phyloP scores from a whole-genome alignment of 2,797 vertebrate genomes.

The Tapirus indicus region DNA sequence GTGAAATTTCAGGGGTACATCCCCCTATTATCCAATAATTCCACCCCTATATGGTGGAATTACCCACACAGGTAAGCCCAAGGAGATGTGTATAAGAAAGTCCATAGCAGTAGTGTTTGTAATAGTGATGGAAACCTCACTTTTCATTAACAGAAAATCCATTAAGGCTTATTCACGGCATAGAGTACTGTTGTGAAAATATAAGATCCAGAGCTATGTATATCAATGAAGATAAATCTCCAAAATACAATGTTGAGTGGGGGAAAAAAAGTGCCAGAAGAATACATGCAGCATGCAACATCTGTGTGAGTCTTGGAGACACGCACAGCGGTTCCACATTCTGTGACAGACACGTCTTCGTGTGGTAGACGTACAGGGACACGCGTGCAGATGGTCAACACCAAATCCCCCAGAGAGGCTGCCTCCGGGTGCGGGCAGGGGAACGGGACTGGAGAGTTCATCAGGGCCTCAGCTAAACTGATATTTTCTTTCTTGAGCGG shows the following conservation, averaged over 20 bases:
- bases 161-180: background rate
- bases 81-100: background rate
- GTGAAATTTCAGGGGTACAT: background rate
- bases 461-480: rapidly evolving
- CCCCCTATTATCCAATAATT: background rate
- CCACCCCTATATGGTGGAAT: background rate
- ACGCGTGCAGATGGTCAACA: rapidly evolving
- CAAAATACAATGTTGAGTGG: background rate
- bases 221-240: background rate
- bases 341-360: background rate
- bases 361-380: background rate
- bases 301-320: background rate
- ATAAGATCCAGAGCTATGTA: background rate
- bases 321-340: rapidly evolving
- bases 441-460: background rate
- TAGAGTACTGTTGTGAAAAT: background rate
- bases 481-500: background rate
- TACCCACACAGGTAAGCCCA: background rate
- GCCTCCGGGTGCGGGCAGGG: rapidly evolving
- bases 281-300: rapidly evolving
- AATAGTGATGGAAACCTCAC: background rate
- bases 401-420: background rate
- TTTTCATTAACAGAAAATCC: background rate
- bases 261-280: background rate
- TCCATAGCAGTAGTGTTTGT: background rate